Percentiles rank a stretch among this genome's conserved stretches.
phyloP scores from a whole-genome alignment of 1,140 invertebrate species.

The Megalopta genalis region DNA sequence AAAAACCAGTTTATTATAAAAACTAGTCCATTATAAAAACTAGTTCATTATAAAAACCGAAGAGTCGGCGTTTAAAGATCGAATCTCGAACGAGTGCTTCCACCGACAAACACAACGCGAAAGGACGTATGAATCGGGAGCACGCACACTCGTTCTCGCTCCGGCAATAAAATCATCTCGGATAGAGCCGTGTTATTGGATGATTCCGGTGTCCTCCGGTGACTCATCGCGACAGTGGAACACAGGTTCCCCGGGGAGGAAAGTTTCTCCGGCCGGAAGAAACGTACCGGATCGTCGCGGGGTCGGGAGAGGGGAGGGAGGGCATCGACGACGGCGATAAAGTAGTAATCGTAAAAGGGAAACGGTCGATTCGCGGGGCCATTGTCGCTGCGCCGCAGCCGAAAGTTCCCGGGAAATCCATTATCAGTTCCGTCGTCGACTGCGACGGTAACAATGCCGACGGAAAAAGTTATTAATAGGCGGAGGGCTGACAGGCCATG shows the following conservation, averaged over 20 bases:
- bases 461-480: constrained; percentile 51
- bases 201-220: not conserved
- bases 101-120: no score
- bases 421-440: constrained; percentile 17
- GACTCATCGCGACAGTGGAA: not conserved
- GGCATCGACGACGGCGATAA: not conserved
- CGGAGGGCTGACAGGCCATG: constrained; percentile 20
- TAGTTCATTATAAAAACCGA: no score
- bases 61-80: no score
- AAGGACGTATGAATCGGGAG: no score
- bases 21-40: no score
- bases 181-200: no score
- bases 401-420: constrained; percentile 11
- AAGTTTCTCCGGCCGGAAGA: not conserved
- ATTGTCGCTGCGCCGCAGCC: not conserved
- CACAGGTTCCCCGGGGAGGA: not conserved
- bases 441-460: constrained; percentile 24
- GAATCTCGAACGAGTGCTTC: no score
- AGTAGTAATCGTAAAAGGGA: constrained; percentile 1
- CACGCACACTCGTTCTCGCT: no score
- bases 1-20: no score
- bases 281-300: not conserved
- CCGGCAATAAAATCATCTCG: no score
- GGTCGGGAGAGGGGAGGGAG: not conserved
- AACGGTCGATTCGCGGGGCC: not conserved